Evolutionary conservation across 2,888 invertebrate species (phyloP).

Genomic region (Boloria euphrosyne): DNA sequence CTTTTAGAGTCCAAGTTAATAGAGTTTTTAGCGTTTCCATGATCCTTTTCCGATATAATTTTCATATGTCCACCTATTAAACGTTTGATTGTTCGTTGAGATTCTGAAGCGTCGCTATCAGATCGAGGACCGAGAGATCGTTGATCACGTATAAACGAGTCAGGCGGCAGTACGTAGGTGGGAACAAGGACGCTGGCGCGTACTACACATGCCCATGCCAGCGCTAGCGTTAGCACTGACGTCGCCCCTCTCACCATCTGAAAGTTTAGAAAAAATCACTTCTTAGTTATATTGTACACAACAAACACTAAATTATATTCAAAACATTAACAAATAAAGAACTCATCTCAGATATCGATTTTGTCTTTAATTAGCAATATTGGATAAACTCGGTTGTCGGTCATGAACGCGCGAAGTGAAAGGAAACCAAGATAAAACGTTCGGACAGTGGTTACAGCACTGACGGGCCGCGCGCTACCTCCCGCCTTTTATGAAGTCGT

Average conservation of each 20-base stretch:
- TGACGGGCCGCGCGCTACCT: constrained; percentile 71
- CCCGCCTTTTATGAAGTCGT: constrained; percentile 78
- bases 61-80: constrained; percentile 87
- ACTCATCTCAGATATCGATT: constrained; percentile 75
- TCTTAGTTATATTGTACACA: constrained; percentile 54
- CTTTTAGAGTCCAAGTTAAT: constrained; percentile 64
- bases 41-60: constrained; percentile 71
- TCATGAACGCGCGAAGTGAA: constrained; percentile 77
- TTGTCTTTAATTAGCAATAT: constrained; percentile 56
- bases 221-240: constrained; percentile 74
- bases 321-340: constrained; percentile 45
- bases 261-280: constrained; percentile 70
- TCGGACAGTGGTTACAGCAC: constrained; percentile 66
- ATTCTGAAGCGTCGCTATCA: constrained; percentile 62
- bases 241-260: constrained; percentile 83
- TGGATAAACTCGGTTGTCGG: constrained; percentile 56
- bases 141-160: constrained; percentile 79
- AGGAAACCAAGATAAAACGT: constrained; percentile 76
- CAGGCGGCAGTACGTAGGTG: constrained; percentile 80
- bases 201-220: constrained; percentile 69
- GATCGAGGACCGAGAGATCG: constrained; percentile 67
- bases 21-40: constrained; percentile 69
- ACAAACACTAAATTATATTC: constrained; percentile 22
- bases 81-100: constrained; percentile 84
- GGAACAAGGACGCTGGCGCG: constrained; percentile 77